Percentiles rank a stretch among this genome's conserved stretches.
These are phyloP conservation scores for Thryonomys swinderianus DNA, from an alignment of 2,113 vertebrate genomes.

Conservation along the genomic window DNA sequence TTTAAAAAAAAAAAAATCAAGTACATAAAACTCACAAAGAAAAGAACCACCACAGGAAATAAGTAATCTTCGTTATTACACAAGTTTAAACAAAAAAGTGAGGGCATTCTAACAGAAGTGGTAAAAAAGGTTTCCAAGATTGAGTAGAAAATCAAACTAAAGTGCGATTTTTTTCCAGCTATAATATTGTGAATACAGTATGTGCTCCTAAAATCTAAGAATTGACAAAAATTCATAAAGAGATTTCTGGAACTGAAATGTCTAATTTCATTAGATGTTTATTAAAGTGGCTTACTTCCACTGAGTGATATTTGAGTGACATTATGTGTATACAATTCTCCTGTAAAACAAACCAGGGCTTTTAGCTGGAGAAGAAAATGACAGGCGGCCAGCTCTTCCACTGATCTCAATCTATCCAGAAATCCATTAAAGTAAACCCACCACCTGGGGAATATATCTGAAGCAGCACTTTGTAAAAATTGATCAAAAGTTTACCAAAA, in stretches of 20 bases:
- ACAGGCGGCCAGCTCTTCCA: not conserved
- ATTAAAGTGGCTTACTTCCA: not conserved
- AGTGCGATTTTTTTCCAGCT: not conserved
- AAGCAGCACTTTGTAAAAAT: slow-evolving; percentile 29
- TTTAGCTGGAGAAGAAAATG: slow-evolving; percentile 2
- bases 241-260: not conserved
- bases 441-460: slow-evolving; percentile 16
- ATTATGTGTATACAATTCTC: not conserved
- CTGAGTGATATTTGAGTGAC: not conserved
- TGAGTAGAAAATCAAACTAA: not conserved
- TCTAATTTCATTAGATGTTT: slow-evolving; percentile 34
- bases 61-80: not conserved
- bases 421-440: slow-evolving; percentile 31
- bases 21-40: not conserved
- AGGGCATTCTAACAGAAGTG: not conserved
- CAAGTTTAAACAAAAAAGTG: not conserved
- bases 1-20: not conserved
- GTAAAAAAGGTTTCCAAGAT: not conserved
- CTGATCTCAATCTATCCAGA: not conserved
- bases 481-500: slow-evolving; percentile 10
- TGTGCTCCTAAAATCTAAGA: slow-evolving; percentile 42
- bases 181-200: not conserved
- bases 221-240: not conserved
- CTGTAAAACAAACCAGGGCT: not conserved
- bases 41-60: not conserved